These are phyloP conservation scores for Neomonachus schauinslandi DNA, from an alignment of 2,113 vertebrate genomes.

Conservation along the genomic window DNA sequence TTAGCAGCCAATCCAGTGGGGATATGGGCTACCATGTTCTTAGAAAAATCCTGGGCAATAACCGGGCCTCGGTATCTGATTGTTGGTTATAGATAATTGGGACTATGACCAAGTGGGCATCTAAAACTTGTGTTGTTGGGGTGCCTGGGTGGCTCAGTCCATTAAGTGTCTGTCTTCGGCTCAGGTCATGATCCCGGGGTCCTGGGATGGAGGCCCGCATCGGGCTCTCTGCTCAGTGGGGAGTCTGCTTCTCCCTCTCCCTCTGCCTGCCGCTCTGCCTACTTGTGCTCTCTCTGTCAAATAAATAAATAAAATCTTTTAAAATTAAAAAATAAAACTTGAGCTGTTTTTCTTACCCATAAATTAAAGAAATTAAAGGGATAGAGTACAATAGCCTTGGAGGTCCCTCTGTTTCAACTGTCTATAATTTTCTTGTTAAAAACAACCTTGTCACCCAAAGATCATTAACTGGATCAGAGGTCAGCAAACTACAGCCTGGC, in stretches of 20 bases:
- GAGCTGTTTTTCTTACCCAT: background rate
- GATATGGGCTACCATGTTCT: background rate
- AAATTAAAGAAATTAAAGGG: slow-evolving; percentile 14
- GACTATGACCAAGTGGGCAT: background rate
- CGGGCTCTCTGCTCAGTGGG: too few species aligned
- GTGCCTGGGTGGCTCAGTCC: too few species aligned
- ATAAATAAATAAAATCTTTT: too few species aligned
- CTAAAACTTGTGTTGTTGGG: background rate
- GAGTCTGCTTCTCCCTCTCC: too few species aligned
- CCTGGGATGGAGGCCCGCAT: too few species aligned
- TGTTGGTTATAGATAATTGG: background rate
- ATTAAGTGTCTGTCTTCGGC: too few species aligned
- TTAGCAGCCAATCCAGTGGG: background rate
- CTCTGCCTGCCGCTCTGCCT: too few species aligned
- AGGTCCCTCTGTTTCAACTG: background rate
- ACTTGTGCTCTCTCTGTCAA: too few species aligned
- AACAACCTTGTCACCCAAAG: background rate
- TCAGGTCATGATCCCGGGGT: too few species aligned
- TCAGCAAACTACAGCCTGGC: background rate
- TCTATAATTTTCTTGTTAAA: background rate
- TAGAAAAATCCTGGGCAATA: background rate
- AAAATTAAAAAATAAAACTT: background rate
- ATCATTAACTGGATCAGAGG: background rate
- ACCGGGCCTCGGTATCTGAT: background rate
- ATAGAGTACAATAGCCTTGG: background rate